Percentiles rank a stretch among this genome's conserved stretches.
Evolutionary conservation across 1,140 invertebrate species (phyloP).

Genomic region (Berghia stephanieae): DNA sequence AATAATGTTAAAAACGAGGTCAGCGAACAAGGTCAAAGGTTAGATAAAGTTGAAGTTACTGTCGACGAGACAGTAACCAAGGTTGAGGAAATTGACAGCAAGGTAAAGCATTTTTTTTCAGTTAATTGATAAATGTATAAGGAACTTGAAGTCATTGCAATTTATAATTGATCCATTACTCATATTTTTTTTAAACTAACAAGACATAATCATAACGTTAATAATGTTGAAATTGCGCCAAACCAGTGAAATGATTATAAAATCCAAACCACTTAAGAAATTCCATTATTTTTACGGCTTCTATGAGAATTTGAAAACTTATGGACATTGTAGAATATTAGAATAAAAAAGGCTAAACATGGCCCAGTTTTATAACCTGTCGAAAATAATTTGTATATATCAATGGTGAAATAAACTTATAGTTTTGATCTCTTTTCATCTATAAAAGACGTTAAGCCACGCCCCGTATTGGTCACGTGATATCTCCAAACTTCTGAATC

Average conservation of each 20-base stretch:
- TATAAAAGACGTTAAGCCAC: conserved; percentile 53
- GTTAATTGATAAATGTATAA: too few species aligned
- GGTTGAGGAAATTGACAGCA: conserved; percentile 60
- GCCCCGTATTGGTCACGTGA: conserved; percentile 59
- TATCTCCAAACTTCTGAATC: conserved; percentile 54
- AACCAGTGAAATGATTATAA: not conserved
- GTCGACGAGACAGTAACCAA: conserved; percentile 53
- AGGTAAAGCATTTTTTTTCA: conserved; percentile 40
- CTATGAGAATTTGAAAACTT: not conserved
- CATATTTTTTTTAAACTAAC: too few species aligned
- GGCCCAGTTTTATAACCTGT: not conserved
- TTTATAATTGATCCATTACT: not conserved
- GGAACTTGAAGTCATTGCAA: not conserved
- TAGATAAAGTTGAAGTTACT: conserved; percentile 47
- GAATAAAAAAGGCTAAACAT: not conserved
- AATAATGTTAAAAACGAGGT: conserved; percentile 42
- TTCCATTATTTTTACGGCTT: not conserved
- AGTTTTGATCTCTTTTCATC: not conserved
- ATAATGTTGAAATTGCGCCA: not conserved
- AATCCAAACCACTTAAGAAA: not conserved
- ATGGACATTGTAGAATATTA: not conserved
- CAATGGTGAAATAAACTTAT: not conserved
- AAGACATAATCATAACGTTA: not conserved
- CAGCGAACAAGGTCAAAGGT: conserved; percentile 40
- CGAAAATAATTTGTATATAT: not conserved